These are phyloP conservation scores for Sciurus vulgaris DNA, from an alignment of 2,797 vertebrate species.

Conservation along the genomic window DNA sequence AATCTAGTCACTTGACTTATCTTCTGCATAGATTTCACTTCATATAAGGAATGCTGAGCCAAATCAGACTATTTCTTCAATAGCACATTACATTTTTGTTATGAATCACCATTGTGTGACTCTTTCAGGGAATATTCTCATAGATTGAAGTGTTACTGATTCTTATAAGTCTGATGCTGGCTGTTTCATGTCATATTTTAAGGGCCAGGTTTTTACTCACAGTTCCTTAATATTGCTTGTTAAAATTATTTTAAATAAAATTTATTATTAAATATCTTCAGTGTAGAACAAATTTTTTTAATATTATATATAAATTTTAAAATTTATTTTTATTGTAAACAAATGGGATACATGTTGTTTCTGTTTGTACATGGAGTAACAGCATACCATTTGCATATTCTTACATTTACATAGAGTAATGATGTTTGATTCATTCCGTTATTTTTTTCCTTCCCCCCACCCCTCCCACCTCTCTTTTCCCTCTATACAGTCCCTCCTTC, in stretches of 20 bases:
- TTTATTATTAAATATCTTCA: not conserved
- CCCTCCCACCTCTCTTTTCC: no score
- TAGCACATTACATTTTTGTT: not conserved
- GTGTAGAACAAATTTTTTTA: not conserved
- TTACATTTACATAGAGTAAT: no score
- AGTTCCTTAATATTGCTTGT: not conserved
- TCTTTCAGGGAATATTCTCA: not conserved
- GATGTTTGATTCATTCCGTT: no score
- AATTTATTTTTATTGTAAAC: no score
- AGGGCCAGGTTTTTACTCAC: not conserved
- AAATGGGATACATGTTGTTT: no score
- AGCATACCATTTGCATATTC: no score
- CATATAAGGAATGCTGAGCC: not conserved
- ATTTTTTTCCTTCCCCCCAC: no score
- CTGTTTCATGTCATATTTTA: not conserved
- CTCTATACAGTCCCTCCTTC: no score
- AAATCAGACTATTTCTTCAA: not conserved
- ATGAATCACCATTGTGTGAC: not conserved
- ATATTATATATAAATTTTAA: no score
- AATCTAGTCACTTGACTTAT: not conserved
- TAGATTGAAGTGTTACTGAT: not conserved
- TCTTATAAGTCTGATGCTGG: not conserved
- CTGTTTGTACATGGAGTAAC: no score
- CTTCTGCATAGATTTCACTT: not conserved
- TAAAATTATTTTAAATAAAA: conserved; percentile 34